A percentile compares a stretch with the other conserved stretches of the same genome.
Conservation (phyloP, 2,113 vertebrate genomes). For the Conger conger region DNA sequence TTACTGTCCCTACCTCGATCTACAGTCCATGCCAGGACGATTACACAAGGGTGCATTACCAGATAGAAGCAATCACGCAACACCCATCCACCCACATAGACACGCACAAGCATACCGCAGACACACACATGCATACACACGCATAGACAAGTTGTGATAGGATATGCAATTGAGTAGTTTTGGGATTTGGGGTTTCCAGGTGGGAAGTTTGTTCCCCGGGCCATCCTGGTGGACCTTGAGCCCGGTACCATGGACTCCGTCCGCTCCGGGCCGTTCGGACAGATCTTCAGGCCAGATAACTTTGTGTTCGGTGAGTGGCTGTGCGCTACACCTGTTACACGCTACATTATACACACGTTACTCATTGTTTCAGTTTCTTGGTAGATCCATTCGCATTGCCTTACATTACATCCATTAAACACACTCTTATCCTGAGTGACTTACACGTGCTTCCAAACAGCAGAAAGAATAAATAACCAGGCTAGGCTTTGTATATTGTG, state of each 20-base stretch:
- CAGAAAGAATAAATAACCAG: too few species aligned
- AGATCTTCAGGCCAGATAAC: slow-evolving; percentile 47
- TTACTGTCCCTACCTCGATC: too few species aligned
- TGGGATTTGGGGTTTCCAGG: slow-evolving; percentile 24
- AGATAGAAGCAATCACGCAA: neutral
- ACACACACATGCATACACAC: slow-evolving; percentile 5
- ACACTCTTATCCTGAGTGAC: too few species aligned
- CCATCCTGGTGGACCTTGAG: slow-evolving; percentile 45
- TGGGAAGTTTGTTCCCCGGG: slow-evolving; percentile 45
- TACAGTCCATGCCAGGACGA: too few species aligned
- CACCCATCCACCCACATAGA: too few species aligned
- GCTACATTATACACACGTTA: neutral
- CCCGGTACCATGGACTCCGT: slow-evolving; percentile 48
- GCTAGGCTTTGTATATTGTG: too few species aligned
- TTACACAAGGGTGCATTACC: neutral
- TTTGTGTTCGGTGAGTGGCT: slow-evolving; percentile 51
- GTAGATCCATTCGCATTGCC: too few species aligned
- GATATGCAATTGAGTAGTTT: neutral
- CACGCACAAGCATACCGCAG: neutral
- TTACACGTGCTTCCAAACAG: too few species aligned
- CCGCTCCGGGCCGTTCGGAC: slow-evolving; percentile 43
- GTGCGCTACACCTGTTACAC: neutral
- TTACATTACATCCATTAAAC: too few species aligned
- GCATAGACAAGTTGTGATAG: neutral
- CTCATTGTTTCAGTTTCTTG: too few species aligned